Evolutionary conservation across 2,797 vertebrate species (phyloP), one percentile per base, ranked within the genome.

Genomic region (Coreius guichenoti): DNA sequence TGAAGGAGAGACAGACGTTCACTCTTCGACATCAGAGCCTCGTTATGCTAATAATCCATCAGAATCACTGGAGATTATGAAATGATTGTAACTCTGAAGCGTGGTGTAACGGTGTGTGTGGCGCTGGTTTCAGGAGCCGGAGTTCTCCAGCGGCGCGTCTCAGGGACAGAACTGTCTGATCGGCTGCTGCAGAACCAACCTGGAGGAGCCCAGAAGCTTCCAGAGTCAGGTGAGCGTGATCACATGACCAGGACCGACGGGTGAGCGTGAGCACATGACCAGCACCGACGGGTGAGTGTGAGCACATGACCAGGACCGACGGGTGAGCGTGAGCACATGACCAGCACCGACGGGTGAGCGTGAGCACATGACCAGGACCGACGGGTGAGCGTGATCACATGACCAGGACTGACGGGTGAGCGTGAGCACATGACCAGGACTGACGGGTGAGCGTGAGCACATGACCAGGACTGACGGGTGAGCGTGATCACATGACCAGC

Each of bases 81-180:
- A 49, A 6, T 73, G 43, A 26, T 2, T 26, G 69, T 45, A 8
- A 26, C 19, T 14, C 13, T 45, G 23, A 33, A 33, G 23, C 8
- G 3, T 58, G 17, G 9, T 47, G 47, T 78, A 47, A 68, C 26
- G 5, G 7, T n/a, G 29, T 85, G 16, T 49, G 47, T n/a, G 5
- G 4, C 17, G 14, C 16, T 81, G 12, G 5, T 83, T 12, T 54
- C 87, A 96, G 95, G 94, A 95, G 80, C 90, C 91, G 33, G 93
- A 94, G 81, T 80, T 92, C 49, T 83, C 88, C 6, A 84, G 87
- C 9, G 91, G 86, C 84, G 89, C 82, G 63, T 87, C 89, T 14
- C 93, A 93, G 73, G 91, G 86, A 83, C 92, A 94, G 67, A 94
- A 87, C 90, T 96, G 95, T 90, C 92, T 96, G 89, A 92, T 94